Conservation (phyloP, 2,888 invertebrate species). For the Fabriciana adippe region DNA sequence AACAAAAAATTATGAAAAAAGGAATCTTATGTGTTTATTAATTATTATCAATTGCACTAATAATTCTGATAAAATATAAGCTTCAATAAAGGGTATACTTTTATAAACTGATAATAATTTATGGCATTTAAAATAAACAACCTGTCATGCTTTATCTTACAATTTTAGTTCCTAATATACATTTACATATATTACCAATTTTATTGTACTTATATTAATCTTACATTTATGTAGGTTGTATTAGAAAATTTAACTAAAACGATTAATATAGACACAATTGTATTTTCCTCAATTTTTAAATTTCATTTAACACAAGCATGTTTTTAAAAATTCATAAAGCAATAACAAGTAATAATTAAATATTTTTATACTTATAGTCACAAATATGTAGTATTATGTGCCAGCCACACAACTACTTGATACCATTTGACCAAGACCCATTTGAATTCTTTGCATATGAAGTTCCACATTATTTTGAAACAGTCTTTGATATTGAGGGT, state of each 20-base stretch:
- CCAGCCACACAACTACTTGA: conserved; percentile 57
- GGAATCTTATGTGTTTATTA: conserved; percentile 8
- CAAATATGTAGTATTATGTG: conserved; percentile 43
- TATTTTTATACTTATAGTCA: conserved; percentile 18
- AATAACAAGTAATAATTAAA: conserved; percentile 40
- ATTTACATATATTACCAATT: conserved; percentile 16
- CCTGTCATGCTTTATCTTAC: conserved; percentile 18
- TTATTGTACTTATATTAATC: conserved; percentile 20
- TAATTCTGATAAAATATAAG: conserved; percentile 14
- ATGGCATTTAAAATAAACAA: conserved; percentile 19
- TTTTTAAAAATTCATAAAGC: conserved; percentile 41
- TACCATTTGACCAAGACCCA: conserved; percentile 83
- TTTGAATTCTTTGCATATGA: conserved; percentile 94
- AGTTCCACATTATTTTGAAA: conserved; percentile 95
- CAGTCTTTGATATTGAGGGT: conserved; percentile 87
- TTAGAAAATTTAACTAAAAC: conserved; percentile 26
- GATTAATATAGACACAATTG: conserved; percentile 30
- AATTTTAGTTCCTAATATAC: conserved; percentile 12
- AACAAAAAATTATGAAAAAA: conserved; percentile 3
- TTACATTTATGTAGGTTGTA: conserved; percentile 12
- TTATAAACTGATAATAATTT: conserved; percentile 18
- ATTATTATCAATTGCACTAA: conserved; percentile 16
- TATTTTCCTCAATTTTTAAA: conserved; percentile 25
- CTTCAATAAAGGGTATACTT: conserved; percentile 3
- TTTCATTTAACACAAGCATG: conserved; percentile 30